Conservation (phyloP, 2,888 invertebrate genomes). For the Cheilosia pagana region DNA sequence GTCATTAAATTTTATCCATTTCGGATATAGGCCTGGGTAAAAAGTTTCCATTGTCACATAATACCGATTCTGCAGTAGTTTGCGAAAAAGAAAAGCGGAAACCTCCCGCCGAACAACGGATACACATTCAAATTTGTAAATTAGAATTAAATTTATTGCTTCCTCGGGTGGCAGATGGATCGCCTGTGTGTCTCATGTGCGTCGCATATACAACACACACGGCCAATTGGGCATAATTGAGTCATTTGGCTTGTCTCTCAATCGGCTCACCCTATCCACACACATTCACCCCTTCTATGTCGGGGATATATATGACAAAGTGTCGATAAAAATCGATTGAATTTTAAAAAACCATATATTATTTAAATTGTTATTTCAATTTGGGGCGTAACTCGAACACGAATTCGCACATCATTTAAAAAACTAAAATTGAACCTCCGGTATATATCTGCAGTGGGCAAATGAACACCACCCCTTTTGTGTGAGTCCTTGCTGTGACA, state of each 20-base stretch:
- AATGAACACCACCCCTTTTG: conserved; percentile 47
- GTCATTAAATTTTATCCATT: conserved; percentile 70
- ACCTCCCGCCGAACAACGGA: neutral
- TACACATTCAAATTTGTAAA: conserved; percentile 62
- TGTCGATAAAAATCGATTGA: conserved; percentile 49
- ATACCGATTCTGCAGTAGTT: conserved; percentile 8
- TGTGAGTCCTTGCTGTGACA: conserved; percentile 30
- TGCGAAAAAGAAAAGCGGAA: conserved; percentile 24
- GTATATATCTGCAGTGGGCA: conserved; percentile 37
- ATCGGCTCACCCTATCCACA: neutral
- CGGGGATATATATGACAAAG: neutral
- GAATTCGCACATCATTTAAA: neutral
- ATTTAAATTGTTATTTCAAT: conserved; percentile 69
- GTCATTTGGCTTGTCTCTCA: conserved; percentile 57
- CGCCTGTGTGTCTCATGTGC: neutral
- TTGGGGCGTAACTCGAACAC: conserved; percentile 53
- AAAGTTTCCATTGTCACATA: conserved; percentile 36
- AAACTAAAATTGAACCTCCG: neutral
- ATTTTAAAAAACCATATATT: conserved; percentile 50
- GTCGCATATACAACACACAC: conserved; percentile 17
- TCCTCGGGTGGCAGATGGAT: conserved; percentile 68
- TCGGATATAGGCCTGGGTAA: conserved; percentile 42
- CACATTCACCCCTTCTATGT: conserved; percentile 38
- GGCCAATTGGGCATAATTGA: conserved; percentile 56
- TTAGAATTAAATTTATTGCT: conserved; percentile 66